These are phyloP conservation scores for Hozukius guyotensis DNA, from an alignment of 2,797 vertebrate species.

Conservation along the genomic window DNA sequence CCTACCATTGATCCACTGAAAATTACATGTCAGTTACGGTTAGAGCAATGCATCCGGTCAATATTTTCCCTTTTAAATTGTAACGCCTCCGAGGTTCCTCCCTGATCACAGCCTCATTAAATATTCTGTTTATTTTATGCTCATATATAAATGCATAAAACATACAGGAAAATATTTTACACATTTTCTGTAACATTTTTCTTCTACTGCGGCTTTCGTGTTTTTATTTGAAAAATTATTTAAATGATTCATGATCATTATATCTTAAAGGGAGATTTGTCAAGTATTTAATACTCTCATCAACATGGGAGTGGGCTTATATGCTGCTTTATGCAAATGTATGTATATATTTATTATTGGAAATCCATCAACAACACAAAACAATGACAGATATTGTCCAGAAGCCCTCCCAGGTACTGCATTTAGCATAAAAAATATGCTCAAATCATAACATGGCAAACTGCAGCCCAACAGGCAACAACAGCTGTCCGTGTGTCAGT, in stretches of 20 bases:
- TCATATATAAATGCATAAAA: not conserved
- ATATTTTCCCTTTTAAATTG: not conserved
- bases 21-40: conserved; percentile 4
- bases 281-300: too few relatives aligned
- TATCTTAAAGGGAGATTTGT: too few relatives aligned
- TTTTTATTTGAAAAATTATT: not conserved
- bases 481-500: too few relatives aligned
- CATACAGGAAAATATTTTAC: not conserved
- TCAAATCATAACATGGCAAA: too few relatives aligned
- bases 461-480: too few relatives aligned
- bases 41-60: not conserved
- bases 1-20: conserved; percentile 7
- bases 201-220: not conserved
- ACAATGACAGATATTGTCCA: too few relatives aligned
- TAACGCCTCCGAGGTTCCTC: not conserved
- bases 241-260: not conserved
- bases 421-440: too few relatives aligned
- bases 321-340: too few relatives aligned
- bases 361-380: too few relatives aligned
- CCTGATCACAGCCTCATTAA: not conserved
- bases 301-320: too few relatives aligned
- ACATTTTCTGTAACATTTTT: not conserved
- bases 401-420: too few relatives aligned
- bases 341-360: too few relatives aligned
- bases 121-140: not conserved